Evolutionary conservation across 2,113 vertebrate genomes (phyloP).

Genomic region (Fukomys damarensis): DNA sequence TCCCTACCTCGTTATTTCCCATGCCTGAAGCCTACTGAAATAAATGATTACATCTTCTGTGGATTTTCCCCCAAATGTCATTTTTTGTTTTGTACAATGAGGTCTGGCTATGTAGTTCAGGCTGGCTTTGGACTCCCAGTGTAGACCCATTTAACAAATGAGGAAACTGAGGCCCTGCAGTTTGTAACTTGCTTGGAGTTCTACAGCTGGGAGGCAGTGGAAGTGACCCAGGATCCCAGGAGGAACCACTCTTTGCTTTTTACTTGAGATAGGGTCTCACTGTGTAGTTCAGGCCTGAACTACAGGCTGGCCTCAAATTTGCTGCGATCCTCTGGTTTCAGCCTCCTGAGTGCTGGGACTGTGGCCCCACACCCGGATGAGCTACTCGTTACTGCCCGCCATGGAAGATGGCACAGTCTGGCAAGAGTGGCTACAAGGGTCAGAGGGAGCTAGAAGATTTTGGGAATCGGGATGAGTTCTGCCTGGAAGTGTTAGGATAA

Average conservation of each 20-base stretch:
- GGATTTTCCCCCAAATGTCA: not conserved
- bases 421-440: not conserved
- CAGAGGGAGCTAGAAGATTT: not conserved
- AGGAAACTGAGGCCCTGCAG: not conserved
- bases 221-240: not conserved
- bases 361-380: too few relatives aligned
- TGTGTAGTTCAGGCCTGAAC: not conserved
- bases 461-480: too few relatives aligned
- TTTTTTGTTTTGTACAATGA: not conserved
- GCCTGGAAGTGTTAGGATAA: not conserved
- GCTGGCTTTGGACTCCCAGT: not conserved
- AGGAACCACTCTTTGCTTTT: not conserved
- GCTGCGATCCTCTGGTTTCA: not conserved
- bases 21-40: not conserved
- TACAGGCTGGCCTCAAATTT: not conserved
- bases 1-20: not conserved
- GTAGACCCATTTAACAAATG: not conserved
- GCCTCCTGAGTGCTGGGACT: not conserved
- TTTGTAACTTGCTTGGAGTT: not conserved
- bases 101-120: not conserved
- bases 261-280: not conserved
- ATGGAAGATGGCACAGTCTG: not conserved
- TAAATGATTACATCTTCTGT: not conserved
- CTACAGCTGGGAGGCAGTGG: not conserved
- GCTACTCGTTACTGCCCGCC: not conserved